These are phyloP conservation scores for Nephila pilipes DNA, from an alignment of 1,140 invertebrate genomes.

Conservation along the genomic window DNA sequence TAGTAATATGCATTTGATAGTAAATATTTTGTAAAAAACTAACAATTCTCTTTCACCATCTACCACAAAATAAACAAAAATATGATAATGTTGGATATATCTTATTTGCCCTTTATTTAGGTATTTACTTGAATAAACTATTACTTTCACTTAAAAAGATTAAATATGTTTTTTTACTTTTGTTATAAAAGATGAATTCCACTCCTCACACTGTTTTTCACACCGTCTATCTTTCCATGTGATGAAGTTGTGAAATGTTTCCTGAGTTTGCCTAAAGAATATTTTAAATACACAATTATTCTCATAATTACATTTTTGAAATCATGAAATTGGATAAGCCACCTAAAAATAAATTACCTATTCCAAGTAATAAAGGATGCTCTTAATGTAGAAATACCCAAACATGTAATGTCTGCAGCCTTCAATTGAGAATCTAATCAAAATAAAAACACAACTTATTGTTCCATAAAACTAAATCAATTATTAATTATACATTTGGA, in stretches of 20 bases:
- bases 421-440: conserved; percentile 78
- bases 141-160: not conserved
- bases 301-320: conserved; percentile 9
- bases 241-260: conserved; percentile 95
- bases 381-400: conserved; percentile 94
- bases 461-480: too few species aligned
- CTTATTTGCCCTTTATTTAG: too few species aligned
- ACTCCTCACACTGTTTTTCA: conserved; percentile 88
- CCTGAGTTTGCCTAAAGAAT: conserved; percentile 85
- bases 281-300: not conserved
- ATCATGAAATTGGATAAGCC: not conserved
- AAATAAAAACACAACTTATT: conserved; percentile 15
- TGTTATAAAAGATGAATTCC: conserved; percentile 91
- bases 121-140: too few species aligned
- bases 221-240: conserved; percentile 97
- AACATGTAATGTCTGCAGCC: conserved; percentile 85
- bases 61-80: too few species aligned
- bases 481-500: too few species aligned
- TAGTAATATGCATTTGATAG: too few species aligned
- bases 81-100: too few species aligned
- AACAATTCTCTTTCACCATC: too few species aligned
- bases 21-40: too few species aligned
- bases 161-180: conserved; percentile 81
- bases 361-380: conserved; percentile 95
- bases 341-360: conserved; percentile 79